Evolutionary conservation across 2,797 vertebrate species (phyloP).

Genomic region (Rhinatrema bivittatum): DNA sequence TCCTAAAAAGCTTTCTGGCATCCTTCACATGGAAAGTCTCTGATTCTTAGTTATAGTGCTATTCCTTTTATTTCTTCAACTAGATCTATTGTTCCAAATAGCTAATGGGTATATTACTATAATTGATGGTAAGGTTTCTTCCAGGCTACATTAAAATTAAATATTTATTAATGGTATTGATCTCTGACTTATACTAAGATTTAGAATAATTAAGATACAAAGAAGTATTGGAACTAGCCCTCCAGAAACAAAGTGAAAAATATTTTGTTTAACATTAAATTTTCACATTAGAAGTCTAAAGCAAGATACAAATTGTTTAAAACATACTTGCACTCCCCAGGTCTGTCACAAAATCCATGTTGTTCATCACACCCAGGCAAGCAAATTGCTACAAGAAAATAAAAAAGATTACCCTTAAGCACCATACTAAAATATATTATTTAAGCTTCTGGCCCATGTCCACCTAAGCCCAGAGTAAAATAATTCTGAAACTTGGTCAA

Average conservation of each 20-base stretch:
- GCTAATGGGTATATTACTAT: slow-evolving; percentile 16
- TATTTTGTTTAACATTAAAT: not conserved
- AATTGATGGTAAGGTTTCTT: slow-evolving; percentile 4
- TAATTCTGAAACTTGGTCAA: slow-evolving; percentile 39
- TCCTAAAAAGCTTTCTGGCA: slow-evolving; percentile 17
- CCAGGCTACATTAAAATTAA: not conserved
- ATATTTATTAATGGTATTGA: slow-evolving; percentile 8
- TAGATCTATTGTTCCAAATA: not conserved
- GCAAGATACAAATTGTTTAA: too few species aligned
- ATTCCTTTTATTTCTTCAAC: slow-evolving; percentile 18
- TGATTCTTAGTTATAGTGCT: too few species aligned
- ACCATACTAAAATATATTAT: slow-evolving; percentile 6
- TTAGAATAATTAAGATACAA: too few species aligned
- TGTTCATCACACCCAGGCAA: slow-evolving; percentile 91
- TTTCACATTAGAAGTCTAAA: slow-evolving; percentile 3
- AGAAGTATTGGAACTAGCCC: slow-evolving; percentile 3
- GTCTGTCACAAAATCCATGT: slow-evolving; percentile 90
- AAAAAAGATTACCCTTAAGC: slow-evolving; percentile 41
- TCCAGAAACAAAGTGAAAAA: not conserved
- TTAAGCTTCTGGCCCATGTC: not conserved
- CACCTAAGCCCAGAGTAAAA: slow-evolving; percentile 31
- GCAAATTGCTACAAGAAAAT: slow-evolving; percentile 77
- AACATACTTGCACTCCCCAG: slow-evolving; percentile 97
- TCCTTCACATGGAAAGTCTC: too few species aligned
- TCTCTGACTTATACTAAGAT: slow-evolving; percentile 11